Base-by-base conservation (phyloP, 2,888 invertebrate genomes). In the Cabera pusaria region DNA sequence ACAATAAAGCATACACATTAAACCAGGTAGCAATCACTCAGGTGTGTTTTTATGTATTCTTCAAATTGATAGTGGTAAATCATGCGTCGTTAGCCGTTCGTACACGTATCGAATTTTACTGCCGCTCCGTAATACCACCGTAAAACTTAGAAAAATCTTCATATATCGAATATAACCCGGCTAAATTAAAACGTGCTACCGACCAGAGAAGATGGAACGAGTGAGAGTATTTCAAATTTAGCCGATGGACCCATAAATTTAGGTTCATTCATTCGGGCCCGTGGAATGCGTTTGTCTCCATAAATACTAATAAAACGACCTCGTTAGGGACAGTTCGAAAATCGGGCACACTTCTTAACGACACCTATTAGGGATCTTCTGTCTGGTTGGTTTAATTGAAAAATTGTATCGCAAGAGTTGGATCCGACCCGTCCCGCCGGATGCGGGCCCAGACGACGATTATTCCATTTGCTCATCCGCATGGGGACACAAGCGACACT, bases 381-480 rank as follows among this genome's bases (percentile, higher is more conserved):
- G 87, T 87, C 87, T 85, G 85, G 84, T 79, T 75, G 78, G 75
- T 85, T 83, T 87, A 88, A 88, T 88, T 87, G 88, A 87, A 88
- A 88, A 88, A 88, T 88, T 88, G 87, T 88, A 86, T 84, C 80
- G 83, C 85, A 80, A 81, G 86, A 84, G 85, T 82, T 74, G 86
- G 80, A 84, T 84, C 85, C 84, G 83, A 82, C n/a, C n/a, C n/a
- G 69, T 79, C 72, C 71, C 73, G 81, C 76, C 87, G 88, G 88
- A 88, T 87, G 88, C 88, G 87, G 88, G 88, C 86, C 78, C 88
- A 87, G 87, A 87, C 87, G 82, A 60, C 86, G 78, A 87, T 88
- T 88, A 88, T 88, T 72, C 87, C 87, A 88, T 88, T 87, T 83
- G 87, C 76, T 62, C 87, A 87, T 88, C 88, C 88, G 88, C 85